Evolutionary conservation across 2,888 invertebrate genomes (phyloP).

Genomic region (Tenthredo livida): DNA sequence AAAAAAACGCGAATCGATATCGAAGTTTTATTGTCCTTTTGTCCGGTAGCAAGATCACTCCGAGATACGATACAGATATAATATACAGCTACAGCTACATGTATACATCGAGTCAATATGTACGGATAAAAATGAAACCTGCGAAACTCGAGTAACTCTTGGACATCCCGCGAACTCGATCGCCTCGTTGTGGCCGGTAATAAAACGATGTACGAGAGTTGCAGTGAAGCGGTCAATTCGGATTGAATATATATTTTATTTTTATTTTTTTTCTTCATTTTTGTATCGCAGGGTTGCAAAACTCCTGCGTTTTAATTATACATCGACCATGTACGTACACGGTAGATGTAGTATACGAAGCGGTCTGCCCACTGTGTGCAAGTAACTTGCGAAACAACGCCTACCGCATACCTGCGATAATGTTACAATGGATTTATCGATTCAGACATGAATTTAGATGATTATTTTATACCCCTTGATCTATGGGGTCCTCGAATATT

Average conservation of each 20-base stretch:
- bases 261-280: neutral
- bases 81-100: too few species aligned
- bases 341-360: neutral
- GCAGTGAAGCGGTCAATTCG: conserved; percentile 10
- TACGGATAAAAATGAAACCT: conserved; percentile 20
- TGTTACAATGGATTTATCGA: neutral
- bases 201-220: conserved; percentile 28
- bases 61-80: neutral
- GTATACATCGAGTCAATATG: neutral
- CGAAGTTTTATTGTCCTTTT: neutral
- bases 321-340: neutral
- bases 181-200: conserved; percentile 39
- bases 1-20: neutral
- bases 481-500: neutral
- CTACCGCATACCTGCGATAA: neutral
- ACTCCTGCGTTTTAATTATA: neutral
- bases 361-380: neutral
- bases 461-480: neutral
- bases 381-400: neutral
- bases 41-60: neutral
- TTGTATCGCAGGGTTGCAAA: neutral
- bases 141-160: conserved; percentile 49
- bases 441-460: neutral
- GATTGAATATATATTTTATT: neutral
- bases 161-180: conserved; percentile 44